phyloP scores from a whole-genome alignment of 1,140 invertebrate genomes.

The Phymastichus coffea region DNA sequence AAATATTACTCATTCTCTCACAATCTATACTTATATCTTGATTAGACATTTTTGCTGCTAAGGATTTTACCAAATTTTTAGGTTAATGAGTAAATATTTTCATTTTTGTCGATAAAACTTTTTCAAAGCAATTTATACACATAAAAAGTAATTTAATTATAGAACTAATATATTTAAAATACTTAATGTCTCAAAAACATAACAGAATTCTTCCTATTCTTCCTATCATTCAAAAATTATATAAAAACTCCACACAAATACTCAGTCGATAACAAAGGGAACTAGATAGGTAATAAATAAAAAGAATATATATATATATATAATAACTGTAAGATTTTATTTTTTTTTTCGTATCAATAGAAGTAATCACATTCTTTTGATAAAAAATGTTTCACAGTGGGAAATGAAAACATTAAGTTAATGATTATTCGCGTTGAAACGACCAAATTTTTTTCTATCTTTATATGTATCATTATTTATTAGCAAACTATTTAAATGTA shows the following conservation, averaged over 20 bases:
- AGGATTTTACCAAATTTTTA: conserved; percentile 2
- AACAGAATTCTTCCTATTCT: no score
- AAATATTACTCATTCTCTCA: conserved; percentile 44
- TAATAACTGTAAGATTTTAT: conserved; percentile 36
- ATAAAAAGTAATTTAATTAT: no score
- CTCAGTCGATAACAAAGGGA: not conserved
- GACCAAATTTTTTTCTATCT: no score
- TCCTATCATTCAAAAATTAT: no score
- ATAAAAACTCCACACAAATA: not conserved
- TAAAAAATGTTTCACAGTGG: conserved; percentile 10
- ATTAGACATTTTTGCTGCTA: conserved; percentile 28
- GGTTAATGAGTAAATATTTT: conserved; percentile 1
- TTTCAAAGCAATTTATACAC: no score
- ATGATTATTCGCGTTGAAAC: conserved; percentile 20
- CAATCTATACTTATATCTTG: conserved; percentile 38
- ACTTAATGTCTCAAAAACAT: no score
- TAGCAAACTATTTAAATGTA: conserved; percentile 9
- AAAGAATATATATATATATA: not conserved
- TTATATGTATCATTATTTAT: conserved; percentile 10
- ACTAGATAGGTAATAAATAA: not conserved
- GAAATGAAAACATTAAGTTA: conserved; percentile 13
- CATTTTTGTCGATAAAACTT: conserved; percentile 41
- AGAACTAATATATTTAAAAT: no score
- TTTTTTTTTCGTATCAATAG: conserved; percentile 64
- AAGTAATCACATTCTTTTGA: conserved; percentile 2